phyloP scores from a whole-genome alignment of 2,113 vertebrate genomes.

The Physeter macrocephalus region DNA sequence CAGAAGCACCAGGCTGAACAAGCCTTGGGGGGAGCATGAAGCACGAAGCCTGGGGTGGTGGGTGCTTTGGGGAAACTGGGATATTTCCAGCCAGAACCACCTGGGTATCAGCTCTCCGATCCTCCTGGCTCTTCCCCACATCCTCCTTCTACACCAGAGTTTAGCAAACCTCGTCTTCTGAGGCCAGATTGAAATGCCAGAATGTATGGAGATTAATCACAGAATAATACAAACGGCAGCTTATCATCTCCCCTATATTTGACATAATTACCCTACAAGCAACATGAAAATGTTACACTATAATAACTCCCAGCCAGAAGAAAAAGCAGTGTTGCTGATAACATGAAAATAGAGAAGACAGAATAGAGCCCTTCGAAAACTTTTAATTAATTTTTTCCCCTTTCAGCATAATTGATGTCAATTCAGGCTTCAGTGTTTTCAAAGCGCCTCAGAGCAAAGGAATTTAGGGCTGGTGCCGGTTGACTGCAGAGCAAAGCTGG shows the following conservation, averaged over 20 bases:
- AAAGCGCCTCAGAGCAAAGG: slow-evolving; percentile 48
- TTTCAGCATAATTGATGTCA: slow-evolving; percentile 73
- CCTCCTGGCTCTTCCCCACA: not conserved
- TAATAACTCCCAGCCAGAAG: slow-evolving; percentile 73
- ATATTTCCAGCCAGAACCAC: not conserved
- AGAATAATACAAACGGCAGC: slow-evolving; percentile 70
- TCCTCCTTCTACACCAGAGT: not conserved
- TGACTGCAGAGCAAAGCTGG: not conserved
- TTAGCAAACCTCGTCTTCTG: not conserved
- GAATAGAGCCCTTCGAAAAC: slow-evolving; percentile 70
- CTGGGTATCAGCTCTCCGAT: not conserved
- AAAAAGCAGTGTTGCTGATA: slow-evolving; percentile 65
- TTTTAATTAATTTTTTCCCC: slow-evolving; percentile 80
- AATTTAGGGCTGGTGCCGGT: not conserved
- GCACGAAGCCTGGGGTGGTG: not conserved
- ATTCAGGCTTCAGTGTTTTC: slow-evolving; percentile 64
- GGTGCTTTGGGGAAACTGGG: not conserved
- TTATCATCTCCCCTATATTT: slow-evolving; percentile 71
- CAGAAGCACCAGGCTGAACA: not conserved
- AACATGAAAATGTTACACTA: slow-evolving; percentile 68
- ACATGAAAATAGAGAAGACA: slow-evolving; percentile 50
- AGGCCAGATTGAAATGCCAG: slow-evolving; percentile 64
- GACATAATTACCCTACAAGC: slow-evolving; percentile 78
- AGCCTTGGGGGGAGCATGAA: fast-evolving
- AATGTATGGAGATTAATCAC: slow-evolving; percentile 75